Base-by-base conservation (phyloP, 2,888 invertebrate species). In the Hoplodrina blanda region DNA sequence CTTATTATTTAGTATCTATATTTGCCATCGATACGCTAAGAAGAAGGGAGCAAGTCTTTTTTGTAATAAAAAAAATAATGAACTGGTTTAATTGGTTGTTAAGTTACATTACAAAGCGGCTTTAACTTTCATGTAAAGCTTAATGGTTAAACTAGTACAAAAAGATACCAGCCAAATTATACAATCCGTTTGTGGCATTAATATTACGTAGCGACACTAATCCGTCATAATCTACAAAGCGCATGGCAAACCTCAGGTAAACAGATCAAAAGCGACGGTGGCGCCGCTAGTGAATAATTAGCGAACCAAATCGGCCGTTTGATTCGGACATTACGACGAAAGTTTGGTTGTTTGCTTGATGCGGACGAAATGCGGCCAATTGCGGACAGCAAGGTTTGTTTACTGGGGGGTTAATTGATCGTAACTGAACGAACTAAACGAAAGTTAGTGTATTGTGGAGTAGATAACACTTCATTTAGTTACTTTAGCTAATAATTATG, bases 261-360 rank as follows among this genome's bases (percentile, higher is more conserved):
- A 65, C 71, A 61, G 72, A 79, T 83, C 76, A 80, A 77, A 83
- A 78, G 67, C 75, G 53, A 80, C 63, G 19, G 70, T 65, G 79
- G 68, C 66, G 55, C 66, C 15, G 13, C 66, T 68, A 59, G 53
- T 57, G 69, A 62, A 76, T 84, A 84, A 86, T 86, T 85, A 81
- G 69, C 75, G 73, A 76, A 84, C 78, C 65, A 80, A 83, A 84
- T 81, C 78, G 67, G 72, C 54, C 65, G 73, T 69, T 79, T 65
- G 69, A 74, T 66, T 77, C 62, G 52, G 71, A 73, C 63, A 69
- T 52, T 49, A 60, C 54, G 54, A 66, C 19, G 75, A 72, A 75
- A 75, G 63, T 82, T 67, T n/a, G 57, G 50, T 46, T 65, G 41
- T 60, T 30, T 62, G 66, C 54, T 70, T 62, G 63, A 69, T 63